Evolutionary conservation across 2,797 vertebrate species (phyloP).

Genomic region (Smutsia temminckii): DNA sequence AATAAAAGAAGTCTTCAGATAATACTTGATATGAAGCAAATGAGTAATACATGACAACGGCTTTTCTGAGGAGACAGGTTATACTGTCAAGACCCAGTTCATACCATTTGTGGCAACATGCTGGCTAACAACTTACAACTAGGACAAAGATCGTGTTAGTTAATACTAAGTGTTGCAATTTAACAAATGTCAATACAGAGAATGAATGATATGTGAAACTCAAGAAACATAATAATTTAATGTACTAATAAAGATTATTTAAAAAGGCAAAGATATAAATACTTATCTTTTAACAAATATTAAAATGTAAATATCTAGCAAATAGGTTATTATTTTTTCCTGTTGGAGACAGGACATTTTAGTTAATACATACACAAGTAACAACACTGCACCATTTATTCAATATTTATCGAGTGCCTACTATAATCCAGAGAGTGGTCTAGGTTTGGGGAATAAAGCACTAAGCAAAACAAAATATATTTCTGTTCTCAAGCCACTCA

Average conservation of each 20-base stretch:
- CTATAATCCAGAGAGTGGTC: background rate
- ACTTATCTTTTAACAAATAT: background rate
- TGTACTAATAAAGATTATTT: background rate
- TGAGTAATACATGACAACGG: background rate
- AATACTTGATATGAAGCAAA: background rate
- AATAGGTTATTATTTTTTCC: background rate
- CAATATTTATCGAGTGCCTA: background rate
- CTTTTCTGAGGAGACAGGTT: background rate
- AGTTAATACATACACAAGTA: slow-evolving; percentile 6
- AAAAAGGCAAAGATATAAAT: background rate
- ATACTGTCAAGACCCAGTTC: background rate
- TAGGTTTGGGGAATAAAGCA: background rate
- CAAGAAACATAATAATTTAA: background rate
- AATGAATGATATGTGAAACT: background rate
- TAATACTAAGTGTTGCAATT: background rate
- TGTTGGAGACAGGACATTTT: background rate
- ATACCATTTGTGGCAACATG: background rate
- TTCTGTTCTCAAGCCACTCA: background rate
- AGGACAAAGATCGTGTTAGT: background rate
- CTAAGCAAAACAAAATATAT: background rate
- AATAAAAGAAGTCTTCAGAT: background rate
- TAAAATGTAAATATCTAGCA: background rate
- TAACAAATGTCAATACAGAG: background rate
- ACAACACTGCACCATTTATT: background rate
- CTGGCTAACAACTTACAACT: background rate